Conservation (phyloP, 2,113 vertebrate genomes). For the Gambusia holbrooki region DNA sequence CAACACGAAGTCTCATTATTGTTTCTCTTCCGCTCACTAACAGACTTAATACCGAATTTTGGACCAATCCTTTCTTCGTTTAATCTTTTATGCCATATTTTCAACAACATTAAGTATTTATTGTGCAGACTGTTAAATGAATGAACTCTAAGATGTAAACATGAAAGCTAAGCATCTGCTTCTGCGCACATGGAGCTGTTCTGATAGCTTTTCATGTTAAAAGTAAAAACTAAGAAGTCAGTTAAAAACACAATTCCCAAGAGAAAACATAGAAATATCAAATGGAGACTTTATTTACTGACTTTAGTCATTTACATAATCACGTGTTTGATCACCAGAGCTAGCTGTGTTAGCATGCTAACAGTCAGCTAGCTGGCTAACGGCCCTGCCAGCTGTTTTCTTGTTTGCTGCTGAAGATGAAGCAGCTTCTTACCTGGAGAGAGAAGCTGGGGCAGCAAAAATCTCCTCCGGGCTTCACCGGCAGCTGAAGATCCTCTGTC, state of each 20-base stretch:
- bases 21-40: no score
- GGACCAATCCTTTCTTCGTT: no score
- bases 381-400: conserved; percentile 8
- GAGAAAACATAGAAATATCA: neutral
- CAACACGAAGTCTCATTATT: no score
- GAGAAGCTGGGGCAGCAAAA: neutral
- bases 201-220: conserved; percentile 14
- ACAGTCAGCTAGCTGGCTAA: conserved; percentile 36
- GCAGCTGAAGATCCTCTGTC: neutral
- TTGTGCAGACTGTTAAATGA: neutral
- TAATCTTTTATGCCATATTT: no score
- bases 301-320: neutral
- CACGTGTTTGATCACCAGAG: neutral
- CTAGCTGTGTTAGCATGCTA: conserved; percentile 1
- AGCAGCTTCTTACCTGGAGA: conserved; percentile 42
- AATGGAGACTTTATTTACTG: neutral
- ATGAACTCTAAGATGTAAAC: neutral
- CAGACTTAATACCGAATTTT: no score
- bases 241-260: neutral
- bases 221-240: conserved; percentile 1
- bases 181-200: conserved; percentile 15
- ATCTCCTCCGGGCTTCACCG: neutral
- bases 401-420: neutral
- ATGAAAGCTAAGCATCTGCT: conserved; percentile 1
- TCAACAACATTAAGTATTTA: no score